phyloP scores from a whole-genome alignment of 2,113 vertebrate genomes.

The Puffinus mauretanicus region DNA sequence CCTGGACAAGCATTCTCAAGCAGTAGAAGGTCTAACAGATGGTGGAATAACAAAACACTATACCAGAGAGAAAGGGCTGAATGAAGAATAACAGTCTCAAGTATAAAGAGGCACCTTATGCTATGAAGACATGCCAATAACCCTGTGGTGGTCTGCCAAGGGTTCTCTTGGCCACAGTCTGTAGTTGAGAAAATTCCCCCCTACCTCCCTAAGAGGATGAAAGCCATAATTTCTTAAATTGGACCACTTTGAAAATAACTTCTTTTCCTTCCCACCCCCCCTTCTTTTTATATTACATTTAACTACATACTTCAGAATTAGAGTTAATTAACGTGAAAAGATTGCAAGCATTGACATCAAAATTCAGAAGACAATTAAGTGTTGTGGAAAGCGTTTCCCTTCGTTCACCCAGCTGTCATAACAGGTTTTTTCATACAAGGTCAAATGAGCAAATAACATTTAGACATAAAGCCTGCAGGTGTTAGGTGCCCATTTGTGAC shows the following conservation, averaged over 20 bases:
- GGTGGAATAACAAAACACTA: not conserved
- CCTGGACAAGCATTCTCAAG: not conserved
- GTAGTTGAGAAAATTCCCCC: not conserved
- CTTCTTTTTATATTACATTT: not conserved
- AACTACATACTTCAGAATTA: not conserved
- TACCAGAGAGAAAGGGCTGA: not conserved
- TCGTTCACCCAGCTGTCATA: not conserved
- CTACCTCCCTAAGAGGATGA: not conserved
- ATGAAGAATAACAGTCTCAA: not conserved
- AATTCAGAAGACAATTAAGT: not conserved
- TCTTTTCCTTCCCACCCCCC: rapidly evolving
- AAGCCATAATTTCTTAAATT: not conserved
- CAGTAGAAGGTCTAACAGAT: not conserved
- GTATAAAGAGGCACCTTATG: not conserved
- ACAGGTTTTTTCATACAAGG: not conserved
- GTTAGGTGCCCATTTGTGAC: not conserved
- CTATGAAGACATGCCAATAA: not conserved
- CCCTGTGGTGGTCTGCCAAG: not conserved
- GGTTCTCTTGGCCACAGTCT: not conserved
- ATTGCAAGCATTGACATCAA: not conserved
- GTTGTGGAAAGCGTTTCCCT: not conserved
- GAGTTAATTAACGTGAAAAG: not conserved
- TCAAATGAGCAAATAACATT: not conserved
- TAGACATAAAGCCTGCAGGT: not conserved
- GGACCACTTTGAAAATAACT: not conserved